phyloP scores from a whole-genome alignment of 1,140 invertebrate genomes.

The Papilio dardanus region DNA sequence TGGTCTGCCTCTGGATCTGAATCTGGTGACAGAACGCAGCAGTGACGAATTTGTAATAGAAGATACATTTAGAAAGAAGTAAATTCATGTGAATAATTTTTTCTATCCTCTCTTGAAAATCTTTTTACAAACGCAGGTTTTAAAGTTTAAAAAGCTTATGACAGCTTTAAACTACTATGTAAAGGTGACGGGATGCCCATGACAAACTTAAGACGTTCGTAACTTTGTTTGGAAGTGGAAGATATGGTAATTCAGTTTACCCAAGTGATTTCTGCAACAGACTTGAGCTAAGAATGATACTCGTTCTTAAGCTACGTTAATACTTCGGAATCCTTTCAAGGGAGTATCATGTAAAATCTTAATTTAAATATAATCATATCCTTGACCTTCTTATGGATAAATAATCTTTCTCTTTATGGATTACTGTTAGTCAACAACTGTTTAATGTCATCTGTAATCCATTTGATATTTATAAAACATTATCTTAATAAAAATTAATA shows the following conservation, averaged over 20 bases:
- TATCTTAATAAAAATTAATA: too few species aligned
- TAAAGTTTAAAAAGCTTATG: constrained; percentile 11
- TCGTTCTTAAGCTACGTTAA: background rate
- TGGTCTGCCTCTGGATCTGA: too few species aligned
- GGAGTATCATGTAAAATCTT: background rate
- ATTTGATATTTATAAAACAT: too few species aligned
- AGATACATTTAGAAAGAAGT: too few species aligned
- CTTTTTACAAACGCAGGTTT: background rate
- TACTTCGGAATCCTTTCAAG: background rate
- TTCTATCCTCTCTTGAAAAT: background rate
- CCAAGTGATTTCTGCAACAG: constrained; percentile 21
- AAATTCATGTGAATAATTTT: background rate
- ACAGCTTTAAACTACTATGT: constrained; percentile 10
- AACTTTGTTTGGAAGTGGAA: constrained; percentile 16
- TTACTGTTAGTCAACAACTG: too few species aligned
- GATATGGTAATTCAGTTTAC: constrained; percentile 21
- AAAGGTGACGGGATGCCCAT: constrained; percentile 10
- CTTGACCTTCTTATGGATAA: background rate
- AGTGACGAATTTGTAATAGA: too few species aligned
- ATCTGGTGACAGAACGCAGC: too few species aligned
- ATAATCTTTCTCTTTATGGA: background rate
- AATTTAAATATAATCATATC: background rate
- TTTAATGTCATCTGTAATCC: too few species aligned
- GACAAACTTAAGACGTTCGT: constrained; percentile 1
- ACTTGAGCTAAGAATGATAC: constrained; percentile 13